Evolutionary conservation across 2,113 vertebrate genomes (phyloP).

Genomic region (Poeciliopsis turrubarensis): DNA sequence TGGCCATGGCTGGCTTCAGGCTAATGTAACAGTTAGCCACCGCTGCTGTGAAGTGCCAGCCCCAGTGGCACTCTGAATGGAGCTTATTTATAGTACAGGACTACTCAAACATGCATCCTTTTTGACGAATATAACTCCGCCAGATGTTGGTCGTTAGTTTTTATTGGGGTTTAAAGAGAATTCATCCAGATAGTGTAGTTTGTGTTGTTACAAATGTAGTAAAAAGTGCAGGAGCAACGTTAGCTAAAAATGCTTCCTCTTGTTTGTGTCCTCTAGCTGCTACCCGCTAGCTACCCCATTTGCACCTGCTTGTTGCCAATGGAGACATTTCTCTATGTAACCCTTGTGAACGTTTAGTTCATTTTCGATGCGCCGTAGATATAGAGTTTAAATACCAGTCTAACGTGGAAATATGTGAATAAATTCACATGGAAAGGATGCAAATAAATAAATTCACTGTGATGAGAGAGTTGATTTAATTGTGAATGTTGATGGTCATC

Average conservation of each 20-base stretch:
- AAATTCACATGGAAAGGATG: too few relatives aligned
- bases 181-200: neutral
- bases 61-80: conserved; percentile 29
- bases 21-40: conserved; percentile 62
- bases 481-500: too few relatives aligned
- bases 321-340: neutral
- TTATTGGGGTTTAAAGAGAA: neutral
- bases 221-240: neutral
- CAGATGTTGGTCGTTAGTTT: neutral
- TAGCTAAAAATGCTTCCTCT: neutral
- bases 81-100: conserved; percentile 16
- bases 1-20: conserved; percentile 68
- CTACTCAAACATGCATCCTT: neutral
- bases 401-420: too few relatives aligned
- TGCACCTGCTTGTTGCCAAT: neutral
- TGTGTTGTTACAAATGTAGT: neutral
- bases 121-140: neutral
- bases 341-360: neutral
- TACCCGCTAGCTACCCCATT: neutral
- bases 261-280: neutral
- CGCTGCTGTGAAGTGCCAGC: conserved; percentile 48
- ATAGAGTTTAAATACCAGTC: neutral
- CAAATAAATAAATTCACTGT: too few relatives aligned
- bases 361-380: neutral
- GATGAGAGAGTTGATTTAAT: too few relatives aligned